These are phyloP conservation scores for Molothrus aeneus DNA, from an alignment of 2,797 vertebrate genomes.

Conservation along the genomic window DNA sequence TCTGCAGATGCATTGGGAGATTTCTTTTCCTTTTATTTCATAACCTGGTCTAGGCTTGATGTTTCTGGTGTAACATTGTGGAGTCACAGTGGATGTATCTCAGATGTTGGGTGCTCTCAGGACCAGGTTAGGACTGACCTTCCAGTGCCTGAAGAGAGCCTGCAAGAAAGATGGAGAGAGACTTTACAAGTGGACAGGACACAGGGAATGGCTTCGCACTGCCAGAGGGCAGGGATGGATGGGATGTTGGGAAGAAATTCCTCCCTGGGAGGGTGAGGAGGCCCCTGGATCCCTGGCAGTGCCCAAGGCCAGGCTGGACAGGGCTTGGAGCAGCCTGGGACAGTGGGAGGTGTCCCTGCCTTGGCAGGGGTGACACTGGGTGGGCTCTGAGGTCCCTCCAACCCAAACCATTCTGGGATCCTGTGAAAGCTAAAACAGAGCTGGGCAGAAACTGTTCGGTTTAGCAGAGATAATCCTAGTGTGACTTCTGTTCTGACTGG, in stretches of 20 bases:
- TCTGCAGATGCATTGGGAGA: background rate
- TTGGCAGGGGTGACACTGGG: background rate
- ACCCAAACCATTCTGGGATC: background rate
- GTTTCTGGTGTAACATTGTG: background rate
- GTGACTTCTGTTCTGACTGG: background rate
- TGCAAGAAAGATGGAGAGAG: background rate
- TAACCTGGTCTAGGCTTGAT: background rate
- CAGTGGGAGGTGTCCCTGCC: background rate
- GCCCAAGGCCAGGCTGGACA: accelerated
- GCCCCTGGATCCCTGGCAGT: background rate
- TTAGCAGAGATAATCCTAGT: background rate
- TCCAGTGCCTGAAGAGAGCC: background rate
- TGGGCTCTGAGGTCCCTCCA: accelerated
- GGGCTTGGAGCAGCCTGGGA: background rate
- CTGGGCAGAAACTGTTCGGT: background rate
- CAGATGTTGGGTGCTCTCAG: background rate
- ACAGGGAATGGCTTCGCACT: background rate
- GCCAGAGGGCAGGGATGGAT: background rate
- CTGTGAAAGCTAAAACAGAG: background rate
- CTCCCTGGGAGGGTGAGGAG: accelerated
- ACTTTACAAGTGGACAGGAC: background rate
- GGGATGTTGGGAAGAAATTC: background rate
- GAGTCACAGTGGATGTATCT: background rate
- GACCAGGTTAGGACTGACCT: background rate
- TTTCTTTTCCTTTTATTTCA: background rate